Evolutionary conservation across 1,140 invertebrate genomes (phyloP).

Genomic region (Monomorium pharaonis): DNA sequence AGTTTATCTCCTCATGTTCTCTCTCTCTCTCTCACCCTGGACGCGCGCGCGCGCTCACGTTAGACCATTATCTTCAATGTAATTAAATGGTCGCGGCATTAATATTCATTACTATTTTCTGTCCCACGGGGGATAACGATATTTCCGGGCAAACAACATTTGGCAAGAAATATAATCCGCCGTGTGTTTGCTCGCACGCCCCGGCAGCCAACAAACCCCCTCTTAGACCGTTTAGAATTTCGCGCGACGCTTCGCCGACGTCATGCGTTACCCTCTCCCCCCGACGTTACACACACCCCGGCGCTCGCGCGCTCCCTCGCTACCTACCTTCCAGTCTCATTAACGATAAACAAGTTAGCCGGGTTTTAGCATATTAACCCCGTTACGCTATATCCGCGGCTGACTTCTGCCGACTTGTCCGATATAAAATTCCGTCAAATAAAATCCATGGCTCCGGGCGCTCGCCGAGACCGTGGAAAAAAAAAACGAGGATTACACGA

Average conservation of each 20-base stretch:
- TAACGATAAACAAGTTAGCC: slow-evolving; percentile 54
- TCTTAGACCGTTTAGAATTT: slow-evolving; percentile 32
- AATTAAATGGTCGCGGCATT: slow-evolving; percentile 50
- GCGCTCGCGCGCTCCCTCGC: too few species aligned
- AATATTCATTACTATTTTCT: slow-evolving; percentile 58
- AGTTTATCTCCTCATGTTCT: too few species aligned
- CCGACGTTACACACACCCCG: slow-evolving; percentile 9
- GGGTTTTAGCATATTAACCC: slow-evolving; percentile 46
- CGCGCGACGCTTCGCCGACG: slow-evolving; percentile 11
- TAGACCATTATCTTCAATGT: slow-evolving; percentile 41
- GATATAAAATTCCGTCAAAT: slow-evolving; percentile 14
- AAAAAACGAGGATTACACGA: background rate
- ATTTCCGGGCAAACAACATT: slow-evolving; percentile 39
- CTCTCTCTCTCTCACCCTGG: too few species aligned
- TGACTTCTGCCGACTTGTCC: slow-evolving; percentile 27
- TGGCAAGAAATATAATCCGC: slow-evolving; percentile 48
- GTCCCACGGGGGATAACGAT: slow-evolving; percentile 25
- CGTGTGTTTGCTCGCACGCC: slow-evolving; percentile 30
- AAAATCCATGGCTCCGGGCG: background rate
- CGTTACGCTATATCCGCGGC: slow-evolving; percentile 15
- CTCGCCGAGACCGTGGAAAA: background rate
- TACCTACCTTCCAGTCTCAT: slow-evolving; percentile 48
- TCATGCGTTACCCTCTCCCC: slow-evolving; percentile 18
- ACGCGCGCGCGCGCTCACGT: background rate
- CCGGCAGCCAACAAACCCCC: background rate